Conservation (phyloP, 2,888 invertebrate species). For the Drosophila nigricruria region DNA sequence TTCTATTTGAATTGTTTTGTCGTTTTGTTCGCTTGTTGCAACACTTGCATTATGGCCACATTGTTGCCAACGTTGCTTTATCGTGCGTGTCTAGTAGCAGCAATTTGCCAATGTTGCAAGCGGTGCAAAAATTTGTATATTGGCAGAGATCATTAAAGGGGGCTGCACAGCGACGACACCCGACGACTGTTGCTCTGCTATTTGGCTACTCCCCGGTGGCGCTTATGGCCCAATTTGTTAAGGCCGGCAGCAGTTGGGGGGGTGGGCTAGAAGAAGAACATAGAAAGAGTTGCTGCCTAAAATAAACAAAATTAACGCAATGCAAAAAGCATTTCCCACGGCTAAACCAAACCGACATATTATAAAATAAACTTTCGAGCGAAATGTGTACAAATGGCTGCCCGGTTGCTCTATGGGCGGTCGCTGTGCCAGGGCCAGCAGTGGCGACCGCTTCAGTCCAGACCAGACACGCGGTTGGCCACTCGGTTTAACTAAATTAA, state of each 20-base stretch:
- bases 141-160: slow-evolving; percentile 53
- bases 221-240: slow-evolving; percentile 61
- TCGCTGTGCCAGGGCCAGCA: neutral
- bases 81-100: slow-evolving; percentile 56
- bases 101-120: slow-evolving; percentile 54
- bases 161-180: neutral
- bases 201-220: slow-evolving; percentile 26
- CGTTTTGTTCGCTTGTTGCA: slow-evolving; percentile 26
- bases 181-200: slow-evolving; percentile 27
- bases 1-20: slow-evolving; percentile 8
- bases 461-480: slow-evolving; percentile 66
- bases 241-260: slow-evolving; percentile 49
- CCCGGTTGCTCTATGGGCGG: slow-evolving; percentile 9
- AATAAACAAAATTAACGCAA: slow-evolving; percentile 73
- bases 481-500: slow-evolving; percentile 81
- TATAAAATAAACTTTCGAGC: slow-evolving; percentile 72
- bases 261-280: slow-evolving; percentile 14
- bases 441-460: slow-evolving; percentile 4
- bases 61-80: slow-evolving; percentile 45
- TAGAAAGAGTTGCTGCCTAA: slow-evolving; percentile 45
- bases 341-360: slow-evolving; percentile 61
- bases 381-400: slow-evolving; percentile 26
- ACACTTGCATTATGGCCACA: slow-evolving; percentile 37
- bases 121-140: slow-evolving; percentile 49
- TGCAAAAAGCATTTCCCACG: slow-evolving; percentile 66